Evolutionary conservation across 2,113 vertebrate species (phyloP), one percentile per base, ranked within the genome.

Genomic region (Zingel zingel): DNA sequence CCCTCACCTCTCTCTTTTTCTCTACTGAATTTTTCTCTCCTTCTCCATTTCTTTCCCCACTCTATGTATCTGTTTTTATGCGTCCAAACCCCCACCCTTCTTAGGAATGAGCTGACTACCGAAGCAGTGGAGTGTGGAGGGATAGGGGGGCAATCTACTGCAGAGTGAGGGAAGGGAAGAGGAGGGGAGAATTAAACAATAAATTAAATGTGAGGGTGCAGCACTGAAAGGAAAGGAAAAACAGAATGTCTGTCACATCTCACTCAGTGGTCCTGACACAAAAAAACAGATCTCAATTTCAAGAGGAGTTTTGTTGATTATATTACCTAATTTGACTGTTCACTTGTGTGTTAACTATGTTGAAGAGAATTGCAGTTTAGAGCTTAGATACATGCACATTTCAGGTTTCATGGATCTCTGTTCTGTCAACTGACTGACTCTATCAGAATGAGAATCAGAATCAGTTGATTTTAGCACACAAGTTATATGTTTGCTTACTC

Each of bases 81-180:
- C 18, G 18, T 68, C 54, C 25, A 47, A 77, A n/a, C 79, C 69
- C 61, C 89, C 86, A 74, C 81, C 88, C 81, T 53, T 59, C 75
- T 73, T 3, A 83, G 88, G 89, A 89, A 90, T 90, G 83, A 85
- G 86, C 80, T 90, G 86, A 86, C 83, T 85, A 36, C 70, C 3
- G 53, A 72, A 69, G 65, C 39, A 71, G 36, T 72, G 64, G 63
- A 77, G 51, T 79, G 53, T 0, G 76, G 65, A 61, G 63, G 64
- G 63, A 27, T 5, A 5, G 45, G 43, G 62, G 23, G 51, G 39
- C 30, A 6, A 18, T 25, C 71, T 76, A 4, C 39, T 25, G 65
- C 79, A 18, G 74, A 62, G 48, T 76, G 53, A 69, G 30, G 39
- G 30, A 73, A 50, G 23, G 39, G 77, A 69, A 73, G 61, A 65